phyloP scores from a whole-genome alignment of 2,797 vertebrate genomes.

The Poeciliopsis paucimaculata region DNA sequence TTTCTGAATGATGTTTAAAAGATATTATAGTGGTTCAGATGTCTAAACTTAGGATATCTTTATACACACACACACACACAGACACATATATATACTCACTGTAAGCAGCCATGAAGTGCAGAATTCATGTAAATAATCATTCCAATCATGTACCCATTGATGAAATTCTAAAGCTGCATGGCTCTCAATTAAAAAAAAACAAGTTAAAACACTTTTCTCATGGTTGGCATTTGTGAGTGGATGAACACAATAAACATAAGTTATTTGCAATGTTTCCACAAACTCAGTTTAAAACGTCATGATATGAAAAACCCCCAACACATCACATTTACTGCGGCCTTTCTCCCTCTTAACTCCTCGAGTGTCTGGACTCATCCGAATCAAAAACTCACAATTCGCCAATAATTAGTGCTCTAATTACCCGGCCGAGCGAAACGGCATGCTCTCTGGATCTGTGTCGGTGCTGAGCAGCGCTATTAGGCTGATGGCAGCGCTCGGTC shows the following conservation, averaged over 20 bases:
- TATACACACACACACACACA: no score
- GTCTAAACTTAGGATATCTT: neutral
- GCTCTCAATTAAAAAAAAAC: neutral
- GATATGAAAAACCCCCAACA: neutral
- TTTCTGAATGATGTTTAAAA: neutral
- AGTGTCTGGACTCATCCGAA: slow-evolving; percentile 19
- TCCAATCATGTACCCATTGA: neutral
- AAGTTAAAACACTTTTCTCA: neutral
- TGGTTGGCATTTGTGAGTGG: neutral
- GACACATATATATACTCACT: neutral
- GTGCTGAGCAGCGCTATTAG: slow-evolving; percentile 23
- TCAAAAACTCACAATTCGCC: slow-evolving; percentile 30
- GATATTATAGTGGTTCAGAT: neutral
- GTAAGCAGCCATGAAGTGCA: neutral
- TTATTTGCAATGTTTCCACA: neutral
- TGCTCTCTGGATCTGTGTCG: slow-evolving; percentile 46
- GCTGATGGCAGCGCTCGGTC: slow-evolving; percentile 1
- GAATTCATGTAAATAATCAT: neutral
- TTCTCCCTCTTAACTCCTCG: slow-evolving; percentile 12
- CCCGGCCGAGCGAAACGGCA: slow-evolving; percentile 41
- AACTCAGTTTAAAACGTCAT: slow-evolving; percentile 13
- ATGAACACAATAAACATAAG: neutral
- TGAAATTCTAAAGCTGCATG: neutral
- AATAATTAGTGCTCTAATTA: slow-evolving; percentile 73
- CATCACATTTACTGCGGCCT: neutral